Evolutionary conservation across 2,113 vertebrate species (phyloP), one percentile per base, ranked within the genome.

Genomic region (Clarias gariepinus): DNA sequence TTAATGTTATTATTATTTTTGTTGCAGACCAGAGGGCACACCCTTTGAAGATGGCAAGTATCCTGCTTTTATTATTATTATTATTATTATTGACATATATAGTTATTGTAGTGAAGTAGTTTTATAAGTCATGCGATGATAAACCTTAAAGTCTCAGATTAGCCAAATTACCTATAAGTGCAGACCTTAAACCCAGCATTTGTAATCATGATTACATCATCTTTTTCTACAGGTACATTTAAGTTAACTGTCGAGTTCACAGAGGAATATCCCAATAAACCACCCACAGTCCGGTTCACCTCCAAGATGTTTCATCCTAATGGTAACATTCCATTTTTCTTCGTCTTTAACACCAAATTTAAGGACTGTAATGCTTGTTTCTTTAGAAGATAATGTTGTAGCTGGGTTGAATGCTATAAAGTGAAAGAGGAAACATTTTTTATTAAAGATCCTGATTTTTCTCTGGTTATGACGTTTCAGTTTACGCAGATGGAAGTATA

Each of bases 401-500:
- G 41, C 6, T 33, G 3, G 19, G 30, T 23, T 83, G 53, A 58
- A 15, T 19, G 0, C 2, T 41, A 41, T n/a, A 18, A 71, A 47
- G 10, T 16, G 33, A 64, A 18, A 23, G 8, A 76, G 8, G 36
- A 28, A 28, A 21, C 47, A 7, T 30, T 55, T 41, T 53, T 52
- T 8, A 41, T 79, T 15, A 55, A 36, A 18, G 19, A 30, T 57
- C 13, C 74, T 53, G 30, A 25, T 71, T 71, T 10, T 57, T 19
- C 28, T 58, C 23, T 3, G 21, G 23, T 81, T 85, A 13, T 88
- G 25, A 8, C n/a, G 10, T 84, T 92, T 94, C 91, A 99, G 98
- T 99, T 88, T 99, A 99, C 91, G 98, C 98, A 57, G 98, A 99
- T 94, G 98, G 98, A 23, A 99, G 98, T 95, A 99, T 99, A 96